Evolutionary conservation across 2,113 vertebrate genomes (phyloP).

Genomic region (Aix galericulata): DNA sequence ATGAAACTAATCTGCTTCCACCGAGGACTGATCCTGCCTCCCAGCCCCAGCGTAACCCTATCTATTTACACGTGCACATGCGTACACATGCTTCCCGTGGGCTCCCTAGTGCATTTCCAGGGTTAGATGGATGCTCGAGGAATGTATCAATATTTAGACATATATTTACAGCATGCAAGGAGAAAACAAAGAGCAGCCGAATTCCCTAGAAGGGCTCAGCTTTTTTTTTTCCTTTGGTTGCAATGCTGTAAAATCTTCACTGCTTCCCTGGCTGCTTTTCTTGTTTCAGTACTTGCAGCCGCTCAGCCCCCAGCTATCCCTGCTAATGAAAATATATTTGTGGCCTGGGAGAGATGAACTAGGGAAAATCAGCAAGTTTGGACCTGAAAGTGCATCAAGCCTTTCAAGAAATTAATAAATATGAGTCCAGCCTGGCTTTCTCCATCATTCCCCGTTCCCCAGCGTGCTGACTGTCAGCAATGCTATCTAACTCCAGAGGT

Average conservation of each 20-base stretch:
- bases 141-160: neutral
- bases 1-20: constrained; percentile 42
- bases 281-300: neutral
- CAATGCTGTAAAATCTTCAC: neutral
- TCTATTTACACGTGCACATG: neutral
- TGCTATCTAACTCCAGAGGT: constrained; percentile 57
- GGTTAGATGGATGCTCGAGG: neutral
- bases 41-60: neutral
- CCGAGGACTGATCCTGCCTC: constrained; percentile 9
- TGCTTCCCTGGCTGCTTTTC: neutral
- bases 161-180: neutral
- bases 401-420: neutral
- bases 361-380: neutral
- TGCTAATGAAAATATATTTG: neutral
- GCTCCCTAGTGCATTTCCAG: neutral
- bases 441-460: neutral
- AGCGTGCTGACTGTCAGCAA: neutral
- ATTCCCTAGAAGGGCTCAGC: neutral
- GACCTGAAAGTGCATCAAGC: neutral
- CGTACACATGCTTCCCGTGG: accelerated
- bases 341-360: neutral
- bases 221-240: neutral
- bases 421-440: neutral
- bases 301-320: neutral
- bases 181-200: neutral